These are phyloP conservation scores for Chrysochloris asiatica DNA, from an alignment of 2,113 vertebrate species.

Conservation along the genomic window DNA sequence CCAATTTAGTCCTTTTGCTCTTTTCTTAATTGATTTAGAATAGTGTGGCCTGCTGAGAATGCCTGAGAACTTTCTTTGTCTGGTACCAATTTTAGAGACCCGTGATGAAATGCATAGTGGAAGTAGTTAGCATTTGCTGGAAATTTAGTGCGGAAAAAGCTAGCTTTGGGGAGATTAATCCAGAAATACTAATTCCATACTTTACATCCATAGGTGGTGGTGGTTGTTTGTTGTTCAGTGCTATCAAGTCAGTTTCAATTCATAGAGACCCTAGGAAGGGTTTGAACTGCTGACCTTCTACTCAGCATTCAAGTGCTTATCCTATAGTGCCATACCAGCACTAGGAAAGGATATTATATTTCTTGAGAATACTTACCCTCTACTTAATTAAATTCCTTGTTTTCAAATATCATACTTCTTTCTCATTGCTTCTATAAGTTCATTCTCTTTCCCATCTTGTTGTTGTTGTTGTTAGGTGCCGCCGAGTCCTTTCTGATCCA, in stretches of 20 bases:
- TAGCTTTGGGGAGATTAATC: conserved; percentile 48
- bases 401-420: not conserved
- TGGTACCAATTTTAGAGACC: conserved; percentile 71
- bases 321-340: no score
- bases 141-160: conserved; percentile 69
- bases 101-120: conserved; percentile 47
- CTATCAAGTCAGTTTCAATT: no score
- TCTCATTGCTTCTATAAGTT: not conserved
- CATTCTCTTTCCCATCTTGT: not conserved
- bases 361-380: conserved; percentile 43
- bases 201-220: conserved; percentile 39
- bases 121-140: conserved; percentile 69
- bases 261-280: no score
- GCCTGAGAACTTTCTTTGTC: conserved; percentile 65
- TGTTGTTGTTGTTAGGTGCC: no score
- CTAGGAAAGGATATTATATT: not conserved
- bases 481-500: no score
- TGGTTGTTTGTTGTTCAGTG: no score
- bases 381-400: conserved; percentile 47
- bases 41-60: conserved; percentile 57
- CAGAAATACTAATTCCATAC: conserved; percentile 67
- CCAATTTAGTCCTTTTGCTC: conserved; percentile 63
- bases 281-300: no score
- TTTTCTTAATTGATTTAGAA: conserved; percentile 70
- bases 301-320: no score